phyloP scores from a whole-genome alignment of 2,113 vertebrate genomes.

The Toxostoma redivivum region DNA sequence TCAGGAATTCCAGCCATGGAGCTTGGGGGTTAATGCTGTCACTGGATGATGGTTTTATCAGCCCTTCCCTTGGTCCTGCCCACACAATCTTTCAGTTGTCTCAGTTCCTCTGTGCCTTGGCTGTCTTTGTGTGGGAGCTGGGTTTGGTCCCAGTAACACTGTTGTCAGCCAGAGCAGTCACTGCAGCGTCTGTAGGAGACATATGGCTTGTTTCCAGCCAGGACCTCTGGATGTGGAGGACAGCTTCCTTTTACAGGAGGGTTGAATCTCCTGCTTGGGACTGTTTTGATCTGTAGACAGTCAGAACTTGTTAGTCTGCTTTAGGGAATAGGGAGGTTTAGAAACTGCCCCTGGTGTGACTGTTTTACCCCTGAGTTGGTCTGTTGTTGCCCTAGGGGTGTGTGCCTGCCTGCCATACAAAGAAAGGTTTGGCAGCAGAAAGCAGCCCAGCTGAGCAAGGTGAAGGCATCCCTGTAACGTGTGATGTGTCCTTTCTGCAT shows the following conservation, averaged over 20 bases:
- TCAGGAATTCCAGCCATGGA: not conserved
- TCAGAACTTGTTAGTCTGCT: not conserved
- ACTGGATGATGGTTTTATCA: not conserved
- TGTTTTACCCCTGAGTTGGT: not conserved
- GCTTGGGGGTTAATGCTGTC: not conserved
- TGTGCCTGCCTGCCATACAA: not conserved
- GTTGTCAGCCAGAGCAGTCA: not conserved
- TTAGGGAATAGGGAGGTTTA: not conserved
- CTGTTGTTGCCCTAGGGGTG: not conserved
- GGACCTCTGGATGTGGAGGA: not conserved
- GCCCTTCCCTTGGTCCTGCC: not conserved
- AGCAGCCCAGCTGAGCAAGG: not conserved
- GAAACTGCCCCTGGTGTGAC: fast-evolving
- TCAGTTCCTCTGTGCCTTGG: not conserved
- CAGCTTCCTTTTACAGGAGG: not conserved
- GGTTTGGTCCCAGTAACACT: not conserved
- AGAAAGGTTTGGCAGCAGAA: not conserved
- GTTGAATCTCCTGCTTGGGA: not conserved
- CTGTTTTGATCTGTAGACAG: not conserved
- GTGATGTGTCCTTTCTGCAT: not conserved
- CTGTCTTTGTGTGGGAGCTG: not conserved
- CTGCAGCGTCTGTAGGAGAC: not conserved
- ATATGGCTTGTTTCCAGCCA: not conserved
- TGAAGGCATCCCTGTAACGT: not conserved
- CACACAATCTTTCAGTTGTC: not conserved